Percentiles rank a stretch among this genome's conserved stretches.
These are phyloP conservation scores for Furnarius figulus DNA, from an alignment of 2,113 vertebrate genomes.

Conservation along the genomic window DNA sequence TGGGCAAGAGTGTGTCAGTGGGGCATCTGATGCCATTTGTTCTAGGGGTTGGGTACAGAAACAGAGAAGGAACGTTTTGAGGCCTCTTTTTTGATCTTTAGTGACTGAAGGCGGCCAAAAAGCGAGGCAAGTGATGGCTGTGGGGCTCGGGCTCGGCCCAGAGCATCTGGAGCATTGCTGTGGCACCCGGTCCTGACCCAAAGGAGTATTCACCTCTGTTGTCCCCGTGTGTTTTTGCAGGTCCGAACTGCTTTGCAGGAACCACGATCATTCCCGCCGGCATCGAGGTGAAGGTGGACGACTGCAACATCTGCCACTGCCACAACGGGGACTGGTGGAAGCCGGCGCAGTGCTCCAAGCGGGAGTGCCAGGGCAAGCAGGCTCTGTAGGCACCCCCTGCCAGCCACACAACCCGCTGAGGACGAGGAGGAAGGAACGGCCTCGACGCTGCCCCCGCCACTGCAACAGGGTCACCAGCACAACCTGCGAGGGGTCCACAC, in stretches of 20 bases:
- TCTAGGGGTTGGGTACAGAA: background rate
- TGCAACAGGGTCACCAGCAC: constrained; percentile 71
- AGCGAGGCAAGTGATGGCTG: no score
- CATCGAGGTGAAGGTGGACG: constrained; percentile 99
- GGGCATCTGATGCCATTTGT: background rate
- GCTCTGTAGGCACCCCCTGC: constrained; percentile 74
- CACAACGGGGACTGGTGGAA: constrained; percentile 99
- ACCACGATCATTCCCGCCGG: constrained; percentile 98
- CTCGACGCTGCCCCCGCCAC: constrained; percentile 48
- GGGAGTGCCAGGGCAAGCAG: constrained; percentile 96
- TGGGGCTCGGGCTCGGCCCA: no score
- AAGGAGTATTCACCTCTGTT: background rate
- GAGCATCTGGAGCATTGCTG: background rate
- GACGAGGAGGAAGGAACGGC: background rate
- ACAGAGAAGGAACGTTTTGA: background rate
- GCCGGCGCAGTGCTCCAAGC: constrained; percentile 95
- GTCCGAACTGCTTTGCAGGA: constrained; percentile 99
- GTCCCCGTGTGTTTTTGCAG: constrained; percentile 70
- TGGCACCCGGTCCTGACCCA: rapidly evolving
- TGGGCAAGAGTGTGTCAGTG: background rate
- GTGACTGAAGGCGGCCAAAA: background rate
- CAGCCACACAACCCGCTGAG: background rate
- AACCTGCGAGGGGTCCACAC: constrained; percentile 45
- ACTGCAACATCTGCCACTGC: constrained; percentile 99
- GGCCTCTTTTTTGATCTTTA: background rate